These are phyloP conservation scores for Falco punctatus DNA, from an alignment of 2,113 vertebrate genomes.

Conservation along the genomic window DNA sequence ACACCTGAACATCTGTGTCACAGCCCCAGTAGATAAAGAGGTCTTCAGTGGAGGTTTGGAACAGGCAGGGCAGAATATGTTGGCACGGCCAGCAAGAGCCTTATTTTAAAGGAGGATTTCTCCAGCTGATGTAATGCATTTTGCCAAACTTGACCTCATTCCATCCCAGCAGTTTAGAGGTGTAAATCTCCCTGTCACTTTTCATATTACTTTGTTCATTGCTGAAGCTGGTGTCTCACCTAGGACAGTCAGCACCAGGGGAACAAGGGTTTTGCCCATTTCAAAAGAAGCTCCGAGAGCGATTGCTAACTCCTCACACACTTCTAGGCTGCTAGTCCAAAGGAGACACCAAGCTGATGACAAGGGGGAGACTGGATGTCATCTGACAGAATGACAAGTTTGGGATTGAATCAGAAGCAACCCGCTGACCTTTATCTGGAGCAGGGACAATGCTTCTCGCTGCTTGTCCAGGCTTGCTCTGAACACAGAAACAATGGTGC, in stretches of 20 bases:
- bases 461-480: neutral
- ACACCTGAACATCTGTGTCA: neutral
- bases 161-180: constrained; percentile 45
- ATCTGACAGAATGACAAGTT: neutral
- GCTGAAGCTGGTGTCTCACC: neutral
- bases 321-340: neutral
- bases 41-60: neutral
- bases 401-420: neutral
- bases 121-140: constrained; percentile 29
- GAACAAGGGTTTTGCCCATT: neutral
- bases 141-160: constrained; percentile 63
- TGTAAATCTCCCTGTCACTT: constrained; percentile 20
- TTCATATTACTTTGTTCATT: neutral
- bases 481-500: neutral
- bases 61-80: neutral
- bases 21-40: neutral
- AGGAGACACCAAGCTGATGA: neutral
- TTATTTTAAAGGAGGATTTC: neutral
- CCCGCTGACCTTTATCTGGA: neutral
- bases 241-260: neutral
- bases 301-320: neutral
- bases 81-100: neutral
- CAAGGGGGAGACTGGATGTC: neutral
- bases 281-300: neutral
- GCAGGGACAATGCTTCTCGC: neutral